These are phyloP conservation scores for Whitmania pigra DNA, from an alignment of 1,140 invertebrate genomes.

Conservation along the genomic window DNA sequence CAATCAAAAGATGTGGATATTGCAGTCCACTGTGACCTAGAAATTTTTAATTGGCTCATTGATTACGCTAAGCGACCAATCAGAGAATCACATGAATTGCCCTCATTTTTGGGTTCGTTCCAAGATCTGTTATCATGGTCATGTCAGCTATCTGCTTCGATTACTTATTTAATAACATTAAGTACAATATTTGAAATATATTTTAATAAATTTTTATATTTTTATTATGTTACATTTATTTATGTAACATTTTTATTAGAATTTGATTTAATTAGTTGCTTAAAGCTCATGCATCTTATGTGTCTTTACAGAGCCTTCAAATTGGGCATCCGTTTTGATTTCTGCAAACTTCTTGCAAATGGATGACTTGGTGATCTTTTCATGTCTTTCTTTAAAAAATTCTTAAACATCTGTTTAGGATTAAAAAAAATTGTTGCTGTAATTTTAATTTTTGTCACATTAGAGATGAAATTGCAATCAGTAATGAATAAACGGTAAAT, in stretches of 20 bases:
- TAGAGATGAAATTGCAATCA: not conserved
- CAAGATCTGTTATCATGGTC: not conserved
- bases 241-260: not conserved
- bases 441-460: not conserved
- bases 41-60: conserved; percentile 90
- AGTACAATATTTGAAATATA: no score
- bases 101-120: not conserved
- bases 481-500: not conserved
- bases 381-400: not conserved
- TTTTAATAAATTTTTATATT: no score
- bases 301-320: conserved; percentile 54
- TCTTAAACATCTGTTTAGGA: no score
- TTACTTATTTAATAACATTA: conserved; percentile 19
- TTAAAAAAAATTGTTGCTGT: no score
- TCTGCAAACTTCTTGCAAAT: conserved; percentile 87
- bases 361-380: conserved; percentile 57
- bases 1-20: conserved; percentile 76
- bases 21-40: conserved; percentile 84
- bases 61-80: conserved; percentile 58
- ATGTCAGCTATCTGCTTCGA: conserved; percentile 13
- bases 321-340: conserved; percentile 77
- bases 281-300: not conserved
- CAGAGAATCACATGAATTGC: conserved; percentile 21
- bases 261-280: not conserved
- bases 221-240: not conserved